A percentile compares a stretch with the other conserved stretches of the same genome.
phyloP scores from a whole-genome alignment of 2,113 vertebrate species.

The Triplophysa siluroides region DNA sequence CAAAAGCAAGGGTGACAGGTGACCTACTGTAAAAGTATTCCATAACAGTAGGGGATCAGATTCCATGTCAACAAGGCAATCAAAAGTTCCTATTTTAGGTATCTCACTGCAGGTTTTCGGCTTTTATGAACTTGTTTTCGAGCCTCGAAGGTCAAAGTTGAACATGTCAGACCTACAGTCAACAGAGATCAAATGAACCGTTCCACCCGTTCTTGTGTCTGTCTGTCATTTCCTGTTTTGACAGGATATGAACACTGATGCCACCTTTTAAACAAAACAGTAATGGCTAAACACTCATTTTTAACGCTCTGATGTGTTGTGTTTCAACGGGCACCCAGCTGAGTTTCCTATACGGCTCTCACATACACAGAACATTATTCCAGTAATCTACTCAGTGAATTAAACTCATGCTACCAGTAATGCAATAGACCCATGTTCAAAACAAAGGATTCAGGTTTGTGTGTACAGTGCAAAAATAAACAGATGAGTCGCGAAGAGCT shows the following conservation, averaged over 20 bases:
- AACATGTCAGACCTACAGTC: constrained; percentile 33
- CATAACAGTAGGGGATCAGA: constrained; percentile 18
- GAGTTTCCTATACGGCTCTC: neutral
- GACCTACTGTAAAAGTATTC: neutral
- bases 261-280: constrained; percentile 41
- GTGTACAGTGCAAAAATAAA: neutral
- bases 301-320: neutral
- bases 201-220: constrained; percentile 44
- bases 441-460: neutral
- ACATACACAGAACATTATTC: neutral
- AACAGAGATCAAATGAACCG: constrained; percentile 43
- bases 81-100: constrained; percentile 44
- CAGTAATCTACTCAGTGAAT: neutral
- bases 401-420: neutral
- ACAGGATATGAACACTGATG: constrained; percentile 44
- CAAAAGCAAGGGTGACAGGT: neutral
- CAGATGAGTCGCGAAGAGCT: neutral
- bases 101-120: constrained; percentile 29
- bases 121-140: constrained; percentile 47
- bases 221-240: constrained; percentile 57
- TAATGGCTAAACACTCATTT: neutral
- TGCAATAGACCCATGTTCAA: neutral
- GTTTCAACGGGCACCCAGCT: neutral
- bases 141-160: constrained; percentile 47
- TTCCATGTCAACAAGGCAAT: constrained; percentile 45